Percentiles rank a stretch among this genome's conserved stretches.
Evolutionary conservation across 2,888 invertebrate species (phyloP).

Genomic region (Heliconius erato): DNA sequence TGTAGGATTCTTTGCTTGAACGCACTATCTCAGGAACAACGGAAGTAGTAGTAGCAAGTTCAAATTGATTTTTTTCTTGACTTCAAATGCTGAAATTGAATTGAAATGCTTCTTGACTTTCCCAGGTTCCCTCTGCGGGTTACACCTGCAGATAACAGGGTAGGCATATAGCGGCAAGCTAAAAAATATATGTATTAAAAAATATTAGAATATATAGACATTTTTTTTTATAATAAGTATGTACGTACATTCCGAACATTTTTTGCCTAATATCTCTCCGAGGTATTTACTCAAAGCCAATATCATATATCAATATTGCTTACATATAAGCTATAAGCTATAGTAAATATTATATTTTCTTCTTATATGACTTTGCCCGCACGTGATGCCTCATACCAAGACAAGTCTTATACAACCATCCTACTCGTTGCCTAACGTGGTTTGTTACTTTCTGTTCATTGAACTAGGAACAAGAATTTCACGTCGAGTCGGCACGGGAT

Average conservation of each 20-base stretch:
- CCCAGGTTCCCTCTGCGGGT: too few relatives aligned
- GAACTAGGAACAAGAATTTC: background rate
- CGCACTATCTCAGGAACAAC: too few relatives aligned
- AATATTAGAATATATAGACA: background rate
- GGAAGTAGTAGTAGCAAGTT: too few relatives aligned
- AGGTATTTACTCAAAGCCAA: background rate
- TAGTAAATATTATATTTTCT: slow-evolving; percentile 5
- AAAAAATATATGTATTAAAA: too few relatives aligned
- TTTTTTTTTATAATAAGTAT: background rate
- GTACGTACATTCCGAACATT: background rate
- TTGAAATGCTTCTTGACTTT: too few relatives aligned
- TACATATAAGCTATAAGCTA: background rate
- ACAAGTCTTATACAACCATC: slow-evolving; percentile 6
- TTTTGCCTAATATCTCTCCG: background rate
- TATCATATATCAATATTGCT: background rate
- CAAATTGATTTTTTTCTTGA: too few relatives aligned
- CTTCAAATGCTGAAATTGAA: too few relatives aligned
- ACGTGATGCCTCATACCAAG: background rate
- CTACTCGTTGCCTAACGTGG: background rate
- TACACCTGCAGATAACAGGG: too few relatives aligned
- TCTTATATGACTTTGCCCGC: background rate
- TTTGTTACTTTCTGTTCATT: slow-evolving; percentile 12
- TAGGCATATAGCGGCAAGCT: too few relatives aligned
- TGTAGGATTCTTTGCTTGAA: too few relatives aligned
- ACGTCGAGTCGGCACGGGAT: background rate